These are phyloP conservation scores for Drosophila jambulina DNA, from an alignment of 1,140 invertebrate genomes.

Conservation along the genomic window DNA sequence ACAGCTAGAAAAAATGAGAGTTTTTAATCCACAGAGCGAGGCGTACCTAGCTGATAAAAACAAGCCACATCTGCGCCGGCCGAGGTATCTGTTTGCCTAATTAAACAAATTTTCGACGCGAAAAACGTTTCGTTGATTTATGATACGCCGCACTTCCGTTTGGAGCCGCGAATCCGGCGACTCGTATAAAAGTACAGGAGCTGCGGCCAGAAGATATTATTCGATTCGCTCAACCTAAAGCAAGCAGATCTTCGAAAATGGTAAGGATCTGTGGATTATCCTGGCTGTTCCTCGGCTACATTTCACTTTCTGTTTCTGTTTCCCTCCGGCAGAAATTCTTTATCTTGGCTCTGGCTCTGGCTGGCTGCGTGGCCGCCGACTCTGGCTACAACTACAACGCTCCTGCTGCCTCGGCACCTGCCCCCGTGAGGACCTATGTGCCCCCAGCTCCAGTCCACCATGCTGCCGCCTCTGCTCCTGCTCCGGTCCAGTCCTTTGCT, in stretches of 20 bases:
- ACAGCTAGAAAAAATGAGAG: constrained; percentile 53
- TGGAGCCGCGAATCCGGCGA: constrained; percentile 16
- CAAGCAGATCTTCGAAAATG: constrained; percentile 63
- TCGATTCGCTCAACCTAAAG: constrained; percentile 56
- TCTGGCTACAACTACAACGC: constrained; percentile 68
- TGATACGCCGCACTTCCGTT: constrained; percentile 73
- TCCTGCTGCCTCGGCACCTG: constrained; percentile 45
- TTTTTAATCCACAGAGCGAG: constrained; percentile 43
- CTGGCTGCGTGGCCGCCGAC: constrained; percentile 61
- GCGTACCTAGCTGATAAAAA: constrained; percentile 44
- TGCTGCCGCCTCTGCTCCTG: constrained; percentile 47
- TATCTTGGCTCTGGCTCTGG: constrained; percentile 61
- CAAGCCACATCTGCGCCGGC: constrained; percentile 40
- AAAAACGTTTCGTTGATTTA: constrained; percentile 67
- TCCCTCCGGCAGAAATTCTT: constrained; percentile 54
- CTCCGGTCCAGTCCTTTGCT: constrained; percentile 37
- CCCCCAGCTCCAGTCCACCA: constrained; percentile 27
- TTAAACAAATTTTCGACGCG: constrained; percentile 54
- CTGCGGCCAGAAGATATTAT: constrained; percentile 53
- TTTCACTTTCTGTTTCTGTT: background rate
- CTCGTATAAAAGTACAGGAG: constrained; percentile 71
- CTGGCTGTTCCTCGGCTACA: background rate
- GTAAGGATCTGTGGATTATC: constrained; percentile 48
- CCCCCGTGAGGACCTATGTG: constrained; percentile 27
- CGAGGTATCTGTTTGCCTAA: constrained; percentile 52